Evolutionary conservation across 2,797 vertebrate species (phyloP).

Genomic region (Cirrhinus molitorella): DNA sequence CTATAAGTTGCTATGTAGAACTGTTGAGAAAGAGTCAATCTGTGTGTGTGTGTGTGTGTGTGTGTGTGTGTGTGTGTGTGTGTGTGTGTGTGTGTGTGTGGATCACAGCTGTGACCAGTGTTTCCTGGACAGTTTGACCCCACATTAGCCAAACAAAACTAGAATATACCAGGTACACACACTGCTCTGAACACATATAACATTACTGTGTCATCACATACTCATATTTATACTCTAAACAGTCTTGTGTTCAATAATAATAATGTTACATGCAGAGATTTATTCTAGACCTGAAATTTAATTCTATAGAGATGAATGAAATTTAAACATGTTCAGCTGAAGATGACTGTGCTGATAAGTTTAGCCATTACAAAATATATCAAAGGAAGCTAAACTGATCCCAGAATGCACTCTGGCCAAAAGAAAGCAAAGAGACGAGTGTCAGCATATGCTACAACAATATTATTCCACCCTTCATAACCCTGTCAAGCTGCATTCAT

Average conservation of each 20-base stretch:
- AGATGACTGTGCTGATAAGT: not conserved
- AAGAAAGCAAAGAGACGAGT: conserved; percentile 2
- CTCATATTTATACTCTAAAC: conserved; percentile 8
- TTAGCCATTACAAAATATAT: not conserved
- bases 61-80: not conserved
- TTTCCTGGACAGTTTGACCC: conserved; percentile 32
- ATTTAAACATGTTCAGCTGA: not conserved
- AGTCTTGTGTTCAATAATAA: conserved; percentile 5
- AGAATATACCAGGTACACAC: conserved; percentile 14
- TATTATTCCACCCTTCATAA: conserved; percentile 46
- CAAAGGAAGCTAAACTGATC: conserved; percentile 21
- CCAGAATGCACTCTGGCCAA: conserved; percentile 21
- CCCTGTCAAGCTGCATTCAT: conserved; percentile 3
- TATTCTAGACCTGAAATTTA: not conserved
- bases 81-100: conserved; percentile 32
- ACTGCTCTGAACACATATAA: not conserved
- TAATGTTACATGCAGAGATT: conserved; percentile 8
- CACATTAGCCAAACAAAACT: conserved; percentile 37
- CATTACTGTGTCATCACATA: conserved; percentile 3
- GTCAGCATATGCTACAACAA: conserved; percentile 46
- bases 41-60: conserved; percentile 30
- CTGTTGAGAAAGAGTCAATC: not conserved
- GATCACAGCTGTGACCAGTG: conserved; percentile 39
- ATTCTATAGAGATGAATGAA: not conserved
- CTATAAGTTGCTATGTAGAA: not conserved